Evolutionary conservation across 2,888 invertebrate genomes (phyloP), one percentile per base, ranked within the genome.

Genomic region (Latrodectus hesperus): DNA sequence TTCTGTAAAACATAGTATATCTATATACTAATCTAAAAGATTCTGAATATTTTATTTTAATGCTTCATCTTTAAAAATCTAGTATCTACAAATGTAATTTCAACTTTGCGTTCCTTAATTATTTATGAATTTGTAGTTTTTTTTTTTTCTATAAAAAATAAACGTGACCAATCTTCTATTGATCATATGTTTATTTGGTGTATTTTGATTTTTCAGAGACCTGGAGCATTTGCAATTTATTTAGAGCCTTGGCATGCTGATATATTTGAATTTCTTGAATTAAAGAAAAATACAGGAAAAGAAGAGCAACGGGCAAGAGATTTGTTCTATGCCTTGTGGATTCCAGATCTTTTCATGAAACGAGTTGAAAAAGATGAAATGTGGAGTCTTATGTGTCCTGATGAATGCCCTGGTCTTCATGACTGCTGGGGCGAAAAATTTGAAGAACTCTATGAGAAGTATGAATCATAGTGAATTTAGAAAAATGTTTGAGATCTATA

Each of bases 241-340:
- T 93, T 99, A 79, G 99, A 99, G 92, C 99, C 99, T 0, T 99
- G 99, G 99, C 99, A 99, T 93, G 96, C 97, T 0, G 99, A 99
- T 92, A 94, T 99, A 87, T 97, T 98, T 92, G 98, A 98, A 88
- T 99, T 99, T 93, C 93, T 99, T 77, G 96, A 99, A 92, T 93
- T 99, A 76, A 97, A 96, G 91, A 99, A 98, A 92, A 99, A 99
- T 92, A 98, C 97, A 0, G 94, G 99, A 0, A 97, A 97, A 91
- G 99, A 99, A 92, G 99, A 99, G 92, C 94, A 95, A 64, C 94
- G 99, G 71, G 99, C 99, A 0, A 94, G 99, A 80, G 99, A 99
- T 93, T 93, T 99, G 64, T 99, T 99, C 92, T 99, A 97, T 92
- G 99, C 97, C 0, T 92, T 99, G 52, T 99, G 99, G 99, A 97